Evolutionary conservation across 2,888 invertebrate genomes (phyloP), one percentile per base, ranked within the genome.

Genomic region (Drosophila aldrichi): DNA sequence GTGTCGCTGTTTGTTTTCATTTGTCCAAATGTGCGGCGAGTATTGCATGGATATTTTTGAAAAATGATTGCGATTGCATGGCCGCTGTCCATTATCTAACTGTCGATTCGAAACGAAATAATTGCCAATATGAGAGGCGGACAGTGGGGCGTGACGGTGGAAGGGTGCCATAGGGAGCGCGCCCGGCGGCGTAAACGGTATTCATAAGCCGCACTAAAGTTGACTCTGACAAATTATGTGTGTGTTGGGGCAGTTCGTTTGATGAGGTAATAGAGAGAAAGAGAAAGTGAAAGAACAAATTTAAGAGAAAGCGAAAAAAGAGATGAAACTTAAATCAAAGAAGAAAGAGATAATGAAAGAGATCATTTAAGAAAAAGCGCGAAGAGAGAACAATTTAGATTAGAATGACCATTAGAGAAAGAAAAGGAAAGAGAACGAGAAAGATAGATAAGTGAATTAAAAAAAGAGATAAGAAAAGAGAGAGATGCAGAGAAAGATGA

Each of bases 21-120:
- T 51, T 62, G 48, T 40, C n/a, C 38, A 20, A 66, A 65, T 71
- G 62, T 71, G 51, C 10, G 29, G n/a, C 46, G 32, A 34, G 22
- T 52, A n/a, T 54, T 40, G 25, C 29, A 54, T 69, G 41, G 62
- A 70, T 49, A 48, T 65, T 77, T 63, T 41, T 49, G 48, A 70
- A 63, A 62, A 54, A 54, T 54, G 54, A 73, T 64, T 48, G 48
- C 60, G 58, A 77, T 72, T 68, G 52, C 54, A 48, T 52, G 49
- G 59, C 38, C 52, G 18, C 20, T 46, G 18, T 9, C 52, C 56
- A 65, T 63, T 74, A 77, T 74, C 62, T 58, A 77, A 70, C 38
- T 43, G 51, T 18, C 56, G 60, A 60, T 70, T 63, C 25, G 46
- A 55, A 29, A 8, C 57, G 40, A 34, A 62, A 69, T 72, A 48